Percentiles rank a stretch among this genome's conserved stretches.
Evolutionary conservation across 2,113 vertebrate genomes (phyloP).

Genomic region (Gymnarchus niloticus): DNA sequence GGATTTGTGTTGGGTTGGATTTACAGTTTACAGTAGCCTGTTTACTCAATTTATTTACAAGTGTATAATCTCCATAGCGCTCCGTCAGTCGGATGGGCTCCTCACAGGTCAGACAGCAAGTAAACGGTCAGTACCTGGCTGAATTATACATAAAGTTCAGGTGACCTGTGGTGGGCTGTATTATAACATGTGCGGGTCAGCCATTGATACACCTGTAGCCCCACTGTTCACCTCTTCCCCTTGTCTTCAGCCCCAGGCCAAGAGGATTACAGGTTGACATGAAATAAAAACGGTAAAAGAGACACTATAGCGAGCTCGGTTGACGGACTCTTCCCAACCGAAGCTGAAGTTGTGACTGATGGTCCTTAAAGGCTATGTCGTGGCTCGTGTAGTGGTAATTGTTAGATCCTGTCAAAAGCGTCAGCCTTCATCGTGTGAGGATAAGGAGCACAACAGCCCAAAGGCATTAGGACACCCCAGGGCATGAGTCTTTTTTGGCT

Average conservation of each 20-base stretch:
- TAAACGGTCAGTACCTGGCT: slow-evolving; percentile 19
- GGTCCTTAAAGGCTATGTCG: too few species aligned
- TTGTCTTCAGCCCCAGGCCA: background rate
- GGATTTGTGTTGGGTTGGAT: background rate
- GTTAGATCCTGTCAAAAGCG: background rate
- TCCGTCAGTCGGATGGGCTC: slow-evolving; percentile 44
- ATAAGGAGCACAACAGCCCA: background rate
- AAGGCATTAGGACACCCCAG: background rate
- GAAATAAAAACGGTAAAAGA: background rate
- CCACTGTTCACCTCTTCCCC: background rate
- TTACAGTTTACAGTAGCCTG: background rate
- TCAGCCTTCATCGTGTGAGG: background rate
- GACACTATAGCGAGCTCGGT: background rate
- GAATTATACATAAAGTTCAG: slow-evolving; percentile 51
- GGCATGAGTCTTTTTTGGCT: background rate
- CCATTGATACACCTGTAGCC: slow-evolving; percentile 14
- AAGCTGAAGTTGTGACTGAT: too few species aligned
- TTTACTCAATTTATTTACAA: background rate
- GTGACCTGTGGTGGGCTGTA: slow-evolving; percentile 31
- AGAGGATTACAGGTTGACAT: background rate
- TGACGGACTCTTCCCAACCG: too few species aligned
- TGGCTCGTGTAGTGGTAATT: too few species aligned
- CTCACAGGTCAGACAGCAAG: slow-evolving; percentile 27
- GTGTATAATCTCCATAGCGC: background rate
- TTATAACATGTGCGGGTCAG: slow-evolving; percentile 30